Evolutionary conservation across 1,140 invertebrate species (phyloP), one percentile per base, ranked within the genome.

Genomic region (Berghia stephanieae): DNA sequence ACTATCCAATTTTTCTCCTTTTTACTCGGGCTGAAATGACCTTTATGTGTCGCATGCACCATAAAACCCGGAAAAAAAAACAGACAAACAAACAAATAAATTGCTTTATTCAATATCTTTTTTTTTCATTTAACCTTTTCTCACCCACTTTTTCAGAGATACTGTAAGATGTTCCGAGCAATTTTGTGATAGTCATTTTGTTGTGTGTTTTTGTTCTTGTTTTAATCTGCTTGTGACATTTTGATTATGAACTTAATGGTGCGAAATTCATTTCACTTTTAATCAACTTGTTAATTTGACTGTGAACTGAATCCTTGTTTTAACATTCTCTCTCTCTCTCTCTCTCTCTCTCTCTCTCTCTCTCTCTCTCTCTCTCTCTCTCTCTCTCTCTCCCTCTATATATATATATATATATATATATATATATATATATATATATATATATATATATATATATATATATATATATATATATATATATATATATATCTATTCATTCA

Each of bases 371-470:
- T n/a, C 10, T 49, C 10, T 49, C n/a, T 49, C n/a, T 49, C n/a
- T 10, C n/a, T 49, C n/a, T 10, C n/a, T 49, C n/a, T 13, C 10
- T 49, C 10, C n/a, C 46, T 49, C n/a, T 49, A n/a, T 49, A n/a
- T 49, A 13, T 49, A n/a, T 63, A 63, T 63, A 63, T 63, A 63
- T 63, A 63, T 63, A 63, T 63, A 63, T 63, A 63, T 63, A 63
- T 63, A 63, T 63, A 63, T 63, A 63, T 63, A 63, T 63, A 63
- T 63, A 63, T 63, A 63, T 63, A 63, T 63, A 63, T 63, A 63
- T 63, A 63, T 63, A 63, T 63, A 63, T 63, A 63, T 63, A 63
- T 63, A 63, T 63, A 63, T 63, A 63, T 63, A 63, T 63, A 63
- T 63, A 63, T 63, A 63, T 63, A 63, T 63, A 63, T 18, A 18